Conservation (phyloP, 1,140 invertebrate genomes). For the Choristoneura fumiferana region DNA sequence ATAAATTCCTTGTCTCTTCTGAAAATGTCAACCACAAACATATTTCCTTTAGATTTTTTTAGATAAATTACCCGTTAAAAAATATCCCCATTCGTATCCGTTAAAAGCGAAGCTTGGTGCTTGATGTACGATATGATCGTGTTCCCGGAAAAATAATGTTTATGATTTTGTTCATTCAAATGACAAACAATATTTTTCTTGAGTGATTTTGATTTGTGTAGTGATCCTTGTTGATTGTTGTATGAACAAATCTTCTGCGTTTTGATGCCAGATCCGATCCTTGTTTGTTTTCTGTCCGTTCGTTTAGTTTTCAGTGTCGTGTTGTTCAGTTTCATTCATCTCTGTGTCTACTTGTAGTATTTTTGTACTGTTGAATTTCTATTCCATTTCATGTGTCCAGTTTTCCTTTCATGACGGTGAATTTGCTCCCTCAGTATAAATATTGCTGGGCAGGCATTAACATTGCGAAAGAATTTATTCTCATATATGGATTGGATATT, state of each 20-base stretch:
- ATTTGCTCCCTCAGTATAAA: too few relatives aligned
- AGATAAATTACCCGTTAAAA: conserved; percentile 11
- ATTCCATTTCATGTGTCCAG: too few relatives aligned
- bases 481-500: too few relatives aligned
- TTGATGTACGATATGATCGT: conserved; percentile 18
- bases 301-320: too few relatives aligned
- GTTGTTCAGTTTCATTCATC: too few relatives aligned
- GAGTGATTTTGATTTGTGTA: not conserved
- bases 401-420: too few relatives aligned
- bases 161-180: conserved; percentile 1
- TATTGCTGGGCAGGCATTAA: too few relatives aligned
- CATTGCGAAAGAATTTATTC: too few relatives aligned
- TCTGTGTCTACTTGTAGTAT: conserved; percentile 12
- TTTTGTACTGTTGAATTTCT: conserved; percentile 22
- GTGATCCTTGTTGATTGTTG: not conserved
- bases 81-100: not conserved
- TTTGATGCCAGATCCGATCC: not conserved
- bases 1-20: conserved; percentile 63
- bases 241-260: not conserved
- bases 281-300: not conserved
- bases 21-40: conserved; percentile 51
- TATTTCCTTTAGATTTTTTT: conserved; percentile 28
- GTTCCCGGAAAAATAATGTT: conserved; percentile 8
- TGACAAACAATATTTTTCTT: not conserved
- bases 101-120: conserved; percentile 19